phyloP scores from a whole-genome alignment of 2,797 vertebrate genomes.

The Amazonetta brasiliensis region DNA sequence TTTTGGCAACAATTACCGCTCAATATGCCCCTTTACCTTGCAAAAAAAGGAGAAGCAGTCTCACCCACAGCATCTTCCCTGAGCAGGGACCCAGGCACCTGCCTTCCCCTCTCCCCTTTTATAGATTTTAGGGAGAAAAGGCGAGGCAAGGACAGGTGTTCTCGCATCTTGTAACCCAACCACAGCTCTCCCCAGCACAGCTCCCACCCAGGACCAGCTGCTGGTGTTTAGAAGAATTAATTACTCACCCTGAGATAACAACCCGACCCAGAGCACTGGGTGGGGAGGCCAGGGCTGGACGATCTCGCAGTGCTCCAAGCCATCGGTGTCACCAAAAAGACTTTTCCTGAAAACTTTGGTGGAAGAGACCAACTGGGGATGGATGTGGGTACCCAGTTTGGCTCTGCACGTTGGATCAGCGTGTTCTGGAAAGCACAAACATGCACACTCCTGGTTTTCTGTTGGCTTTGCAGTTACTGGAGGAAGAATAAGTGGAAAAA shows the following conservation, averaged over 20 bases:
- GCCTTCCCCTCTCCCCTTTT: background rate
- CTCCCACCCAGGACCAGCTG: conserved; percentile 28
- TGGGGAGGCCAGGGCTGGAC: background rate
- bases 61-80: background rate
- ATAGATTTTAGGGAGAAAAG: background rate
- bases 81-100: background rate
- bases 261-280: background rate
- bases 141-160: background rate
- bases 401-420: background rate
- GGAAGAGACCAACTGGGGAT: background rate
- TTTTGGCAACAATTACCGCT: background rate
- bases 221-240: conserved; percentile 22
- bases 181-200: background rate
- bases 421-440: background rate
- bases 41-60: background rate
- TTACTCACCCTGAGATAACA: background rate
- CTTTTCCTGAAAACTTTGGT: background rate
- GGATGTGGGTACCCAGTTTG: background rate
- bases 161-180: background rate
- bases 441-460: background rate
- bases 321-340: background rate
- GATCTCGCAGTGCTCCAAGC: background rate
- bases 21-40: background rate
- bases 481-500: background rate
- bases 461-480: background rate